A percentile compares a stretch with the other conserved stretches of the same genome.
Evolutionary conservation across 1,140 invertebrate species (phyloP).

Genomic region (Palaemon carinicauda): DNA sequence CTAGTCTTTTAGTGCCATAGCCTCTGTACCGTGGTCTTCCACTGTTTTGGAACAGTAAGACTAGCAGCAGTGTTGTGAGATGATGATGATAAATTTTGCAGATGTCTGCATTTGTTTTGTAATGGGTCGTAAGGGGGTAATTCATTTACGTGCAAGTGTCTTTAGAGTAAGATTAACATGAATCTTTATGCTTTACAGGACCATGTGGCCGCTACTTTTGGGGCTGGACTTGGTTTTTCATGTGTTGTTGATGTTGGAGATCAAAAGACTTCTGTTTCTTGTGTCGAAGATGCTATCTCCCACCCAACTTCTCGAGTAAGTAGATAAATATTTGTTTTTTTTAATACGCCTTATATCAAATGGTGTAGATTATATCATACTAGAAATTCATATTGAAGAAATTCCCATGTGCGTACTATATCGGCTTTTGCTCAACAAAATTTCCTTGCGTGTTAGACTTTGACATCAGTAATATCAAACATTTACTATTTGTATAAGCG

Average conservation of each 20-base stretch:
- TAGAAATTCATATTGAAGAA: no score
- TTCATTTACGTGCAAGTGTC: not conserved
- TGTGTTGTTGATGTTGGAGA: conserved; percentile 96
- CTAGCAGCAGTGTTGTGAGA: no score
- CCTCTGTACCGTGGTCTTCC: no score
- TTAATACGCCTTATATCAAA: no score
- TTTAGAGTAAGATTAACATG: not conserved
- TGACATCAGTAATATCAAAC: no score
- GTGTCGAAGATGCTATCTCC: conserved; percentile 95
- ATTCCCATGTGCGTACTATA: no score
- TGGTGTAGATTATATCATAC: no score
- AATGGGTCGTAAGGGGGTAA: not conserved
- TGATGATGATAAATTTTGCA: not conserved
- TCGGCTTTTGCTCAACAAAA: no score
- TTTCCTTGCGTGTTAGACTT: no score
- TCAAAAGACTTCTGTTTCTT: conserved; percentile 94
- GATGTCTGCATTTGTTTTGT: not conserved
- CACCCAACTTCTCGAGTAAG: conserved; percentile 79
- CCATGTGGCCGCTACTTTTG: conserved; percentile 93
- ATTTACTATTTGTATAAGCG: no score
- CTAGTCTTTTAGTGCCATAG: no score
- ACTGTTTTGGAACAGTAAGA: not conserved
- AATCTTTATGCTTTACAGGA: conserved; percentile 69
- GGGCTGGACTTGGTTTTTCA: conserved; percentile 87
- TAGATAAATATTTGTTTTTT: not conserved